Conservation (phyloP, 2,797 vertebrate species). For the Tamandua tetradactyla region DNA sequence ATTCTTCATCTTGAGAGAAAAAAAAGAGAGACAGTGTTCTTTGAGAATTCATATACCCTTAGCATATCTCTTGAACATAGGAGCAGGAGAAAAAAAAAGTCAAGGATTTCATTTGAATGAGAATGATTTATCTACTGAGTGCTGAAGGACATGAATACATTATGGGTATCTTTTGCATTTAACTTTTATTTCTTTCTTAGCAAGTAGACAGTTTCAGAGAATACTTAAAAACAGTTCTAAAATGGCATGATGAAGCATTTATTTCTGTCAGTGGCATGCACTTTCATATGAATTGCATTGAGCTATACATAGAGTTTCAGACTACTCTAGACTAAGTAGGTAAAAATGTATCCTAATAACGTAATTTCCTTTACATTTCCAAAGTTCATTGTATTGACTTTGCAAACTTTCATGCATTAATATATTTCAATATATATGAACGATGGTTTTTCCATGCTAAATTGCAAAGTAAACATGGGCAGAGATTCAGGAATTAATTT, state of each 20-base stretch:
- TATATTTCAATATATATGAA: background rate
- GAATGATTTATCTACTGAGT: slow-evolving; percentile 48
- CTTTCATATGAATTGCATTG: background rate
- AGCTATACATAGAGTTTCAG: background rate
- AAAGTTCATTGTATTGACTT: background rate
- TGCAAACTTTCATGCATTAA: background rate
- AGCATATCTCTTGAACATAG: slow-evolving; percentile 45
- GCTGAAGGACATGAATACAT: slow-evolving; percentile 59
- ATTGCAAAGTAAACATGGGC: background rate
- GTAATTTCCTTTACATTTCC: background rate
- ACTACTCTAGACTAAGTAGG: background rate
- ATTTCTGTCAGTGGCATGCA: slow-evolving; percentile 22
- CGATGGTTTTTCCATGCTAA: background rate
- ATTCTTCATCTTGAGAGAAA: slow-evolving; percentile 5
- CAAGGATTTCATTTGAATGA: slow-evolving; percentile 71
- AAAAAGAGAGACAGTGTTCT: slow-evolving; percentile 18
- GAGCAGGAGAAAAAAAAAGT: slow-evolving; percentile 51
- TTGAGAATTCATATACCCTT: slow-evolving; percentile 13
- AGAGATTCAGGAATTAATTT: background rate
- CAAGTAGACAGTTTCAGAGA: slow-evolving; percentile 63
- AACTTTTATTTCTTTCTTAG: slow-evolving; percentile 66
- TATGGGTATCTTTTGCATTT: slow-evolving; percentile 55
- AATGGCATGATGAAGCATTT: background rate
- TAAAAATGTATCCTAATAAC: background rate
- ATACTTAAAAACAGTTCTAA: slow-evolving; percentile 49